A percentile compares a stretch with the other conserved stretches of the same genome.
These are phyloP conservation scores for Gerosis bhagava DNA, from an alignment of 2,888 invertebrate species.

Conservation along the genomic window DNA sequence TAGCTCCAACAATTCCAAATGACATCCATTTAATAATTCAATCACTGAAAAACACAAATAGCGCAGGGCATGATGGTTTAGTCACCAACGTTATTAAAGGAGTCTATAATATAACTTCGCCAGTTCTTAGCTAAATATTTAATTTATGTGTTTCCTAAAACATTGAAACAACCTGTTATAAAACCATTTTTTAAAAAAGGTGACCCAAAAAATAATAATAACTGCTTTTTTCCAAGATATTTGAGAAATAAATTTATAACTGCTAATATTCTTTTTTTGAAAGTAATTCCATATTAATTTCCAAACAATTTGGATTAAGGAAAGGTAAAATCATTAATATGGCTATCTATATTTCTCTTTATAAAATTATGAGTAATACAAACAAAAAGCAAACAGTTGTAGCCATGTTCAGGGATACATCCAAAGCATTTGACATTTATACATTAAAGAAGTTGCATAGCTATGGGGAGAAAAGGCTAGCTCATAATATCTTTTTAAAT, in stretches of 20 bases:
- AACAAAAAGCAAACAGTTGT: too few species aligned
- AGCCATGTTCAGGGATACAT: too few species aligned
- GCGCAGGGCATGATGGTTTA: constrained; percentile 15
- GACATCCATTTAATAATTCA: background rate
- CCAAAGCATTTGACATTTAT: too few species aligned
- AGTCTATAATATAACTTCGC: background rate
- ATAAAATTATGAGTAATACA: too few species aligned
- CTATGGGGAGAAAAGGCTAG: too few species aligned
- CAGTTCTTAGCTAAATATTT: background rate
- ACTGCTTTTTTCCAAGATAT: background rate
- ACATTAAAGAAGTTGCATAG: too few species aligned
- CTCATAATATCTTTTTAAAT: too few species aligned
- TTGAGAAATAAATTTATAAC: constrained; percentile 1
- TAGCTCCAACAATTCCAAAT: background rate
- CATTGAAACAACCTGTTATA: background rate
- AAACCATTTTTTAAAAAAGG: constrained; percentile 5
- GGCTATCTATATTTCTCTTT: too few species aligned
- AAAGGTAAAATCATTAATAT: too few species aligned
- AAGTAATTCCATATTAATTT: background rate
- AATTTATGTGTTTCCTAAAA: background rate
- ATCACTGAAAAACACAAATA: background rate
- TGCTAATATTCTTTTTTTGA: background rate
- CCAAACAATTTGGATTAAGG: too few species aligned
- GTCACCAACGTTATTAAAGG: background rate
- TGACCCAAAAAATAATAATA: background rate